Conservation (phyloP, 2,113 vertebrate species). For the Nestor notabilis region DNA sequence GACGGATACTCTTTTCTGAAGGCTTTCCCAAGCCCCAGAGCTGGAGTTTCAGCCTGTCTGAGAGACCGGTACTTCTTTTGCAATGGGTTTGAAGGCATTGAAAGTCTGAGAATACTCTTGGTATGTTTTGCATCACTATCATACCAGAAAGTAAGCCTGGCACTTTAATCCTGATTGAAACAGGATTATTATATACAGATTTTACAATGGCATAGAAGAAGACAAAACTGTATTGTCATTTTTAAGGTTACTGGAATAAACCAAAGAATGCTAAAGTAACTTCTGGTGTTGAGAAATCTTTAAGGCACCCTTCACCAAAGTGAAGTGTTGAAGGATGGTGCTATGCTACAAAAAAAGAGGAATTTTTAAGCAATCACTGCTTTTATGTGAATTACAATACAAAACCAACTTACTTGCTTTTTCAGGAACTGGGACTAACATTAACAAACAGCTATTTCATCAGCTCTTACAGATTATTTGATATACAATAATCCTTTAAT, state of each 20-base stretch:
- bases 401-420: not conserved
- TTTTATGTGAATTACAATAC: not conserved
- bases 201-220: not conserved
- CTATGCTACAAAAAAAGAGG: not conserved
- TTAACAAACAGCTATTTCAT: not conserved
- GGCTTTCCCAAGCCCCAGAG: not conserved
- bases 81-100: not conserved
- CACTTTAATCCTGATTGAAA: not conserved
- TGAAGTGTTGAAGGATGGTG: not conserved
- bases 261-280: not conserved
- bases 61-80: not conserved
- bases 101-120: not conserved
- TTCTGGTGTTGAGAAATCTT: not conserved
- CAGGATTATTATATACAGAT: not conserved
- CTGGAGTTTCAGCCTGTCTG: not conserved
- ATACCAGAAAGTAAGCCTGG: not conserved
- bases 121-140: not conserved
- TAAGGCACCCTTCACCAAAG: not conserved
- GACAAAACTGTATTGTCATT: not conserved
- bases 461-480: not conserved
- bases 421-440: not conserved
- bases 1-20: not conserved
- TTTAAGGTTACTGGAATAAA: not conserved
- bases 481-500: not conserved
- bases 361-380: not conserved